Base-by-base conservation (phyloP, 2,888 invertebrate genomes). In the Aleiodes alternator region DNA sequence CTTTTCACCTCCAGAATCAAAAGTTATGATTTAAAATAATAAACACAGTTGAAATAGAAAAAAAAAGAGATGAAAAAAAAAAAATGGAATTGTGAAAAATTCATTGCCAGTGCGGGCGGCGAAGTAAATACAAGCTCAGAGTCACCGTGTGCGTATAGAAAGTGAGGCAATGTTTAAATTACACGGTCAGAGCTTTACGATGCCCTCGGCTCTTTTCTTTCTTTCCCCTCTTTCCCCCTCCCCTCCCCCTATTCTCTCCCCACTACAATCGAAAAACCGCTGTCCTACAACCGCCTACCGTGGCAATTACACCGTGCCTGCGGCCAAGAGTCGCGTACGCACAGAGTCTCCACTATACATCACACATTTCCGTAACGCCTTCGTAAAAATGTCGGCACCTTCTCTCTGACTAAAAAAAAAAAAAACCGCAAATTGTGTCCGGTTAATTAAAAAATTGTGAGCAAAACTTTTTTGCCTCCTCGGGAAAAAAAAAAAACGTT, bases 121-220 rank as follows among this genome's bases (percentile, higher is more conserved):
- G 76, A 68, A 69, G 66, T 70, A 69, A 69, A 71, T 73, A 66
- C 56, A 56, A 29, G 14, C 14, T 55, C 55, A 16, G 16, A n/a
- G 16, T 16, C 14, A 16, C 14, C 55, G 71, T 68, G 73, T 72
- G 76, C 76, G 74, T 76, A 14, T 51, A 80, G 79, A 78, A 84
- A 85, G 82, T 83, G 82, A 85, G 81, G 82, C 84, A 85, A 86
- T 85, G 86, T 86, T 86, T 86, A 85, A 86, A 86, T 86, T 86
- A 86, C 84, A 84, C 84, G 85, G 82, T 72, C 79, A 43, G 80
- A 84, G 82, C 81, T 86, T 86, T 86, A 86, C 82, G 85, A 86
- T 83, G 81, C 80, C 79, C 80, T 76, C 69, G 59, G 75, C 68
- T 31, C 14, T 12, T 50, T 51, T 34, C 8, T n/a, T 53, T 53